These are phyloP conservation scores for Zaprionus obscuricornis DNA, from an alignment of 2,888 invertebrate species.

Conservation along the genomic window DNA sequence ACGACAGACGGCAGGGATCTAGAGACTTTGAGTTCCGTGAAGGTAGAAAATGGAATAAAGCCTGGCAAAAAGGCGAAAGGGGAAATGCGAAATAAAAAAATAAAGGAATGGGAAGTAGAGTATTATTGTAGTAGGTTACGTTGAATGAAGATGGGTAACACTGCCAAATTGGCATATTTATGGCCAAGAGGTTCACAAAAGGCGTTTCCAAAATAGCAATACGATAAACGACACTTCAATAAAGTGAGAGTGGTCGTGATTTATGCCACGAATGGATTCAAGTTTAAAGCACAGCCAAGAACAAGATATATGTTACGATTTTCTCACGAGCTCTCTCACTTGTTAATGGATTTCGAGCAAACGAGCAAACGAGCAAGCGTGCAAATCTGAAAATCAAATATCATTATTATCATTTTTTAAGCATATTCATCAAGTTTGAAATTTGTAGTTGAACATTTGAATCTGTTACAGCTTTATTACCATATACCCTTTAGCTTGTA, in stretches of 20 bases:
- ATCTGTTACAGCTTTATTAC: too few relatives aligned
- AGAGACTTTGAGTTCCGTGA: neutral
- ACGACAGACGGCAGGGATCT: slow-evolving; percentile 14
- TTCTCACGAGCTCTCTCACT: slow-evolving; percentile 2
- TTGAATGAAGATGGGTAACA: slow-evolving; percentile 4
- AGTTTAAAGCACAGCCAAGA: slow-evolving; percentile 40
- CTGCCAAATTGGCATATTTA: slow-evolving; percentile 74
- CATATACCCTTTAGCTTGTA: too few relatives aligned
- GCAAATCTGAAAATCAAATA: too few relatives aligned
- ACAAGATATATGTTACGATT: slow-evolving; percentile 33
- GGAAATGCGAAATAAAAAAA: slow-evolving; percentile 10
- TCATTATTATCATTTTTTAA: too few relatives aligned
- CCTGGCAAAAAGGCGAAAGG: neutral
- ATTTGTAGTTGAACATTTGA: too few relatives aligned
- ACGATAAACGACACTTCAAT: slow-evolving; percentile 75
- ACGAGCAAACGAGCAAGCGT: too few relatives aligned
- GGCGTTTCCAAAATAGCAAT: slow-evolving; percentile 68
- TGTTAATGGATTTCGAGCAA: slow-evolving; percentile 31
- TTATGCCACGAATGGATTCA: slow-evolving; percentile 35
- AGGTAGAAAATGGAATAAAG: slow-evolving; percentile 6
- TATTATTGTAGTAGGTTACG: neutral
- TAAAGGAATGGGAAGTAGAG: neutral
- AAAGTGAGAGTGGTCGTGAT: slow-evolving; percentile 55
- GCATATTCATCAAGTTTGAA: too few relatives aligned
- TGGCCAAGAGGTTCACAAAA: slow-evolving; percentile 62